Conservation (phyloP, 2,113 vertebrate species). For the Odontophorus gujanensis region DNA sequence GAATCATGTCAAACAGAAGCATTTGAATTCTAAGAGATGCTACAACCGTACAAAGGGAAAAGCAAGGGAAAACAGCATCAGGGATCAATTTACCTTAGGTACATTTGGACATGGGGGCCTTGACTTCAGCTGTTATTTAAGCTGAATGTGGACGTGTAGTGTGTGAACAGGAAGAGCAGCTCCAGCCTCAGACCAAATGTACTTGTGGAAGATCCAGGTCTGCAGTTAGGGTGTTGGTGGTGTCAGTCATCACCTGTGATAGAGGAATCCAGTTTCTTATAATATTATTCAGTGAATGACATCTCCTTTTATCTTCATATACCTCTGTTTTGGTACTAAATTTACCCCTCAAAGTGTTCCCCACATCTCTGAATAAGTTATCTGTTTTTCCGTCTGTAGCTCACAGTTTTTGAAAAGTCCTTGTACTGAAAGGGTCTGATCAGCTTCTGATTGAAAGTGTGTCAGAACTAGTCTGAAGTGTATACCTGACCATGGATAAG, state of each 20-base stretch:
- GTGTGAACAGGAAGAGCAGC: background rate
- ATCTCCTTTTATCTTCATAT: background rate
- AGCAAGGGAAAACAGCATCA: background rate
- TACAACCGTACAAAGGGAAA: background rate
- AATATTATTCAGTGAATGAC: background rate
- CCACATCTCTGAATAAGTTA: background rate
- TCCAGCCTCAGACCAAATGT: background rate
- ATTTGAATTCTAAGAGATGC: background rate
- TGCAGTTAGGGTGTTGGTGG: background rate
- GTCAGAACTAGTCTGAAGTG: background rate
- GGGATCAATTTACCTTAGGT: background rate
- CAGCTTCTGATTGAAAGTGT: background rate
- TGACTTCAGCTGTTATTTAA: background rate
- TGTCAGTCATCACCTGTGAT: background rate
- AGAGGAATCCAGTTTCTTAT: background rate
- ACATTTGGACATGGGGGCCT: background rate
- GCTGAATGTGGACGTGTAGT: background rate
- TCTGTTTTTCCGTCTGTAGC: background rate
- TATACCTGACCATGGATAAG: background rate
- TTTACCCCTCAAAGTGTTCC: background rate
- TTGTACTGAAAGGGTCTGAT: background rate
- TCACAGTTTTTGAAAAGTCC: background rate
- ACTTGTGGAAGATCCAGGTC: background rate
- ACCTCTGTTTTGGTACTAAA: background rate
- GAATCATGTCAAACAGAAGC: background rate